phyloP scores from a whole-genome alignment of 2,888 invertebrate genomes.

The Cartodere bifasciata region DNA sequence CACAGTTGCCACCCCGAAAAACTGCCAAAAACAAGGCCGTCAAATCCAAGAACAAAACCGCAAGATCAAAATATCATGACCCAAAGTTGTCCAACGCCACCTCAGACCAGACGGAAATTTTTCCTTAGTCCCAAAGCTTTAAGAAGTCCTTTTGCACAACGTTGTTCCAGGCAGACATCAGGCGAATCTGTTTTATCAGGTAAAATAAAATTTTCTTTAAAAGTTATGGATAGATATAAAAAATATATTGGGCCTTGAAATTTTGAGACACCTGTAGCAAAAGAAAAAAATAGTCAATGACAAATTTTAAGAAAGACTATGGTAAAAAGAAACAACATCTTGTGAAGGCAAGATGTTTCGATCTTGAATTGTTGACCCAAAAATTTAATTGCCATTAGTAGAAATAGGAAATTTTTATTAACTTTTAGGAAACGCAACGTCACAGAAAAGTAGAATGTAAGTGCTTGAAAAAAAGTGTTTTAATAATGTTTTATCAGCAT shows the following conservation, averaged over 20 bases:
- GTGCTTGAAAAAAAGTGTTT: too few species aligned
- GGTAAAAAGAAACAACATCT: too few species aligned
- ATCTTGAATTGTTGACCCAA: too few species aligned
- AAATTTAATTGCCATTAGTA: too few species aligned
- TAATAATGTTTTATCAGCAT: too few species aligned
- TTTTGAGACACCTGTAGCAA: too few species aligned
- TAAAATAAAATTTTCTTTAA: conserved; percentile 35
- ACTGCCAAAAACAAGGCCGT: conserved; percentile 47
- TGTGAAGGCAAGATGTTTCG: too few species aligned
- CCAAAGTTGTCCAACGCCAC: conserved; percentile 73
- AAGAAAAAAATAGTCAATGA: too few species aligned
- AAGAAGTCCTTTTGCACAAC: conserved; percentile 60
- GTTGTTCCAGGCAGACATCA: conserved; percentile 32
- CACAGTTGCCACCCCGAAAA: conserved; percentile 41
- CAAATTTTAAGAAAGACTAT: too few species aligned
- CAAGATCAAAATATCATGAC: conserved; percentile 44
- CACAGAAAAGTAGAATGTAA: too few species aligned
- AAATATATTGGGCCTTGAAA: conserved; percentile 1
- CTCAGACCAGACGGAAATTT: conserved; percentile 61
- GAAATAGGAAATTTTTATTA: too few species aligned
- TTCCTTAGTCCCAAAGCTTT: conserved; percentile 72
- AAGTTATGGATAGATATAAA: background rate
- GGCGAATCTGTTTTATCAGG: conserved; percentile 60
- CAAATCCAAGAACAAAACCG: conserved; percentile 31
- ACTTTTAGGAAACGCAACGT: too few species aligned